These are phyloP conservation scores for Tragelaphus strepsiceros DNA, from an alignment of 2,113 vertebrate genomes.

Conservation along the genomic window DNA sequence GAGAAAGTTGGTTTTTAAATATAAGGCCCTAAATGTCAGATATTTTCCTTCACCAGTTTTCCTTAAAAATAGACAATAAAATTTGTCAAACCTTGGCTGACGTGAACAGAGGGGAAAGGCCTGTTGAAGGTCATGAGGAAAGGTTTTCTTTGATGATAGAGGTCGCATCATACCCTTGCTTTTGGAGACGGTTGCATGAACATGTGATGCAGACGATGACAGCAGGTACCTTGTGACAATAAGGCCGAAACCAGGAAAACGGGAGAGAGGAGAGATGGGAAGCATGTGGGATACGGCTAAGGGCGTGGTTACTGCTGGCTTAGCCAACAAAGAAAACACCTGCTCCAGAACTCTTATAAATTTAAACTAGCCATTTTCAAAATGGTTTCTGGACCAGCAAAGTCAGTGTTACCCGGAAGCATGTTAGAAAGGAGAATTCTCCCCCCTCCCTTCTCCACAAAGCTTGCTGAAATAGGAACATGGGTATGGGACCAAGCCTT, in stretches of 20 bases:
- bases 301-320: neutral
- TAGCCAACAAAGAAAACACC: neutral
- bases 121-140: neutral
- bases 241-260: neutral
- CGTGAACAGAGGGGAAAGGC: neutral
- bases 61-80: neutral
- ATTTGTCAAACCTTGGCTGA: neutral
- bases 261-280: neutral
- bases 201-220: rapidly evolving
- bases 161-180: neutral
- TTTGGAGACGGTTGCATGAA: neutral
- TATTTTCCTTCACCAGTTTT: neutral
- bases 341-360: neutral
- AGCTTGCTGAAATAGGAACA: neutral
- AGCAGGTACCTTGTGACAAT: neutral
- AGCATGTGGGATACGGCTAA: neutral
- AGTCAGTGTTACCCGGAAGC: neutral
- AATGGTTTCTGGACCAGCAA: neutral
- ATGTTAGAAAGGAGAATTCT: neutral
- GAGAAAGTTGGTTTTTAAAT: neutral
- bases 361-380: neutral
- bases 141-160: neutral
- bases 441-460: rapidly evolving
- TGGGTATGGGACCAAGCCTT: neutral
- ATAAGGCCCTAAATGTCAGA: neutral